These are phyloP conservation scores for Nothocercus julius DNA, from an alignment of 2,113 vertebrate species.

Conservation along the genomic window DNA sequence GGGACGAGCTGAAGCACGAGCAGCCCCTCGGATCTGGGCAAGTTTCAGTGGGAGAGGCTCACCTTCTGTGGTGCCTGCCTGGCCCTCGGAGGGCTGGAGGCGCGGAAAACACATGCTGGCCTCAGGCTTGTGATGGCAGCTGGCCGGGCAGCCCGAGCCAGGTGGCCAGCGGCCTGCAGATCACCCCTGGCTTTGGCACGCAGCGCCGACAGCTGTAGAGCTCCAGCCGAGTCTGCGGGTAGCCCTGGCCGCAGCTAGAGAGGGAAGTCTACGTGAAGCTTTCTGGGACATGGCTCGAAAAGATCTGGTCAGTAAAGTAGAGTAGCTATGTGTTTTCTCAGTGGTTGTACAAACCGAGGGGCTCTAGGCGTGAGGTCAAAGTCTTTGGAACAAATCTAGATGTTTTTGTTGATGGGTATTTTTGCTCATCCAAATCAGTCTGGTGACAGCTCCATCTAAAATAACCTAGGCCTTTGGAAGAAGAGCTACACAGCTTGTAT, in stretches of 20 bases:
- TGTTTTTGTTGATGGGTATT: rapidly evolving
- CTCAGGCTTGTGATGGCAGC: neutral
- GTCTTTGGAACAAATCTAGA: neutral
- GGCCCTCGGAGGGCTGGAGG: rapidly evolving
- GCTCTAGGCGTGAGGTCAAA: neutral
- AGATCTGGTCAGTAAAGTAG: neutral
- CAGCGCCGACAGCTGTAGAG: slow-evolving; percentile 46
- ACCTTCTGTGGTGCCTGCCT: neutral
- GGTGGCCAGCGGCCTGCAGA: neutral
- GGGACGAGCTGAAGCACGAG: neutral
- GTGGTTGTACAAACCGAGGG: neutral
- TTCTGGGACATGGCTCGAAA: neutral
- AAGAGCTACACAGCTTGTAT: neutral
- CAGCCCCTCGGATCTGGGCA: neutral
- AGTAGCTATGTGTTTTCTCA: neutral
- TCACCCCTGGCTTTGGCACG: slow-evolving; percentile 24
- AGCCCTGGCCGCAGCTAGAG: neutral
- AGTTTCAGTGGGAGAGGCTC: neutral
- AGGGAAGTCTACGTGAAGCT: neutral
- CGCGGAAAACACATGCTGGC: neutral
- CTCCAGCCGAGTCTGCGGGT: slow-evolving; percentile 34
- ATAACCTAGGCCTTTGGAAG: neutral
- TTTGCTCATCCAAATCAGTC: neutral
- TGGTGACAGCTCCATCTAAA: neutral
- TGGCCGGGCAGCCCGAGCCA: neutral